Percentiles rank a stretch among this genome's conserved stretches.
Evolutionary conservation across 2,113 vertebrate genomes (phyloP).

Genomic region (Phalacrocorax aristotelis): DNA sequence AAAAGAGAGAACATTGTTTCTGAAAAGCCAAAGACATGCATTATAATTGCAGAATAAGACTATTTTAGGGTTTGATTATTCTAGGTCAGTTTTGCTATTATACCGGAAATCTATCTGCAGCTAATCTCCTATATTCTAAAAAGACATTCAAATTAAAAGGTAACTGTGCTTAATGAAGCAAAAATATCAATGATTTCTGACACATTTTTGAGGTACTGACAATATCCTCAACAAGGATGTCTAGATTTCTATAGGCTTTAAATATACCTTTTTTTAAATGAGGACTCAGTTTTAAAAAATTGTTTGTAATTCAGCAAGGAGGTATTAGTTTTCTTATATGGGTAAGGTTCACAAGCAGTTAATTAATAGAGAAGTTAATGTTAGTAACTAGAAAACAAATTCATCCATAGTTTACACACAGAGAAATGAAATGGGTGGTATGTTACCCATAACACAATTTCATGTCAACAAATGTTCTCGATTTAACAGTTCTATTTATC

Average conservation of each 20-base stretch:
- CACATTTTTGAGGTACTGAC: background rate
- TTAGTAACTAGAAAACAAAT: background rate
- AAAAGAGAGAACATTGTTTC: background rate
- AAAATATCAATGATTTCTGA: background rate
- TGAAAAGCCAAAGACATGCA: background rate
- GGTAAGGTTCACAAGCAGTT: background rate
- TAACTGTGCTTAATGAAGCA: background rate
- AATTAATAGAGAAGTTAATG: background rate
- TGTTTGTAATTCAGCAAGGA: background rate
- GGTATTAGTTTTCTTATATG: background rate
- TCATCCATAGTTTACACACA: background rate
- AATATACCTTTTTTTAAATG: rapidly evolving
- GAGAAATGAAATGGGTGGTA: background rate
- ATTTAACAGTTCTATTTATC: background rate
- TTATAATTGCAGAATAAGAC: background rate
- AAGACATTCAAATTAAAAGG: background rate
- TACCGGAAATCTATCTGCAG: background rate
- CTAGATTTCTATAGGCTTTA: background rate
- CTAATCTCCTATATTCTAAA: background rate
- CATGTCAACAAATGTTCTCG: background rate
- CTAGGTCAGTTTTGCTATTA: background rate
- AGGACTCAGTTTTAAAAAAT: background rate
- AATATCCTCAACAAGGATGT: background rate
- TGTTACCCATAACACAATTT: background rate
- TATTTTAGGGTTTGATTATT: background rate